phyloP scores from a whole-genome alignment of 2,888 invertebrate species.

The Lottia gigantea region DNA sequence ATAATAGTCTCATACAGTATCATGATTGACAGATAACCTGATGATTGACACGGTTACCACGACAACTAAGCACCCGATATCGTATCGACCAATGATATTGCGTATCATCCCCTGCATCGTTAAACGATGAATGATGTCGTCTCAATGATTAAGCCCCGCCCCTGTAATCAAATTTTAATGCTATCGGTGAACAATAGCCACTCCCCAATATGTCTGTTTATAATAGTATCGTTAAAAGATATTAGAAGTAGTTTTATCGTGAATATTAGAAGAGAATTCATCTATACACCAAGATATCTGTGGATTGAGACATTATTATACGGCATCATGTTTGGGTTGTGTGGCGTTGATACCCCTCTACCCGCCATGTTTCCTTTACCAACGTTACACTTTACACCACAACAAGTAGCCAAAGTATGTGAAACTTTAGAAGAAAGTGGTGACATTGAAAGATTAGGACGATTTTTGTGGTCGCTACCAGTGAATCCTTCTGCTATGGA shows the following conservation, averaged over 20 bases:
- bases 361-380: slow-evolving; percentile 55
- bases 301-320: slow-evolving; percentile 5
- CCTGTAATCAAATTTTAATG: slow-evolving; percentile 43
- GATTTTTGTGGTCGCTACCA: slow-evolving; percentile 91
- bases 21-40: slow-evolving; percentile 30
- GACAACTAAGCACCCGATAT: slow-evolving; percentile 35
- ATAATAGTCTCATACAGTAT: slow-evolving; percentile 21
- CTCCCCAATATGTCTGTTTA: slow-evolving; percentile 45
- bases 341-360: slow-evolving; percentile 33
- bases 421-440: slow-evolving; percentile 71
- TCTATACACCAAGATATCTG: slow-evolving; percentile 6
- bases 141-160: slow-evolving; percentile 16
- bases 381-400: slow-evolving; percentile 65
- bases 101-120: slow-evolving; percentile 30
- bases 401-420: slow-evolving; percentile 67
- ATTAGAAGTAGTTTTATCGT: not conserved
- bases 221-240: slow-evolving; percentile 30
- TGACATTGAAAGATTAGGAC: slow-evolving; percentile 74
- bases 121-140: slow-evolving; percentile 29
- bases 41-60: slow-evolving; percentile 38
- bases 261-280: slow-evolving; percentile 15
- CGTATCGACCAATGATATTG: slow-evolving; percentile 45
- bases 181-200: slow-evolving; percentile 32
- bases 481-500: slow-evolving; percentile 82
- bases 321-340: slow-evolving; percentile 34